Percentiles rank a stretch among this genome's conserved stretches.
Evolutionary conservation across 2,888 invertebrate genomes (phyloP).

Genomic region (Torymus tubicola): DNA sequence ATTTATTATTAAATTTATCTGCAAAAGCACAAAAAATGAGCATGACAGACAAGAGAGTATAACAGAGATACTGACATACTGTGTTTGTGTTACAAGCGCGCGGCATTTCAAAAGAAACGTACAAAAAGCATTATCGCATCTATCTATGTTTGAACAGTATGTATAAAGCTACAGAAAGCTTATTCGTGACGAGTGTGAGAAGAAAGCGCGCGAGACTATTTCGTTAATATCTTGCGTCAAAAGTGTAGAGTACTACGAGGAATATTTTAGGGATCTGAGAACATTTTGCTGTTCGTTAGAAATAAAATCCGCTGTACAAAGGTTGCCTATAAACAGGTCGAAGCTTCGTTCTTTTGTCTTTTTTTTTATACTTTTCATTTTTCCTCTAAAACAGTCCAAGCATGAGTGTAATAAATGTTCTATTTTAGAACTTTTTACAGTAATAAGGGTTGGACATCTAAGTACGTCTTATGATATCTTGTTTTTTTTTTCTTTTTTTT

Average conservation of each 20-base stretch:
- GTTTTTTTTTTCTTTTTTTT: constrained; percentile 9
- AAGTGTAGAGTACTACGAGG: constrained; percentile 37
- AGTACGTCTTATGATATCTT: constrained; percentile 15
- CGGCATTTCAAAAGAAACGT: constrained; percentile 47
- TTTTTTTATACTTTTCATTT: constrained; percentile 8
- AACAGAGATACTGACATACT: constrained; percentile 6
- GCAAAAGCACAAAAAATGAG: constrained; percentile 20
- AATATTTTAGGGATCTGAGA: constrained; percentile 21
- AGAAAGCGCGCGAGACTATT: constrained; percentile 34
- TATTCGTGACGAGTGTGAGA: constrained; percentile 20
- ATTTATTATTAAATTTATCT: constrained; percentile 35
- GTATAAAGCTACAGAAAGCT: constrained; percentile 40
- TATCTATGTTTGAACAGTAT: constrained; percentile 16
- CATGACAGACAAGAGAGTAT: background rate
- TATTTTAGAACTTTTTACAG: constrained; percentile 1
- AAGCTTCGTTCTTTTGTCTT: background rate
- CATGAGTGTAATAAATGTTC: constrained; percentile 21
- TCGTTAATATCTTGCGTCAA: constrained; percentile 40
- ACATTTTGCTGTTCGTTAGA: constrained; percentile 17
- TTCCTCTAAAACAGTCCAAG: constrained; percentile 24
- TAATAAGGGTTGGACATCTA: constrained; percentile 42
- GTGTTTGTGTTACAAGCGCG: constrained; percentile 40
- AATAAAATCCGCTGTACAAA: constrained; percentile 38
- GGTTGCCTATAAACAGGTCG: constrained; percentile 33
- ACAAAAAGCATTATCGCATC: constrained; percentile 48